Percentiles rank a stretch among this genome's conserved stretches.
Evolutionary conservation across 2,888 invertebrate species (phyloP).

Genomic region (Mimumesa dahlbomi): DNA sequence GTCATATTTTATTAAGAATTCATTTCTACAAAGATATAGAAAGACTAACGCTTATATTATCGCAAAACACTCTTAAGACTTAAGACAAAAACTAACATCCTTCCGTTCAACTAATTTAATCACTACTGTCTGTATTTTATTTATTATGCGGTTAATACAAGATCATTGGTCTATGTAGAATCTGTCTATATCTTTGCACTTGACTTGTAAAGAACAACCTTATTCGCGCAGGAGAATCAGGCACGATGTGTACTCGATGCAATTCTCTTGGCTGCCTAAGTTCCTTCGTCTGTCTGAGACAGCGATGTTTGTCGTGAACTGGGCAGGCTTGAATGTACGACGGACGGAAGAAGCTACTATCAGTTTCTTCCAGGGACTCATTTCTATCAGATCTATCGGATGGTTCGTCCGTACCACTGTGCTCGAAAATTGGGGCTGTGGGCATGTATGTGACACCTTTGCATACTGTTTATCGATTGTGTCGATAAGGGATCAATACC

Average conservation of each 20-base stretch:
- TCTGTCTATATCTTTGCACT: constrained; percentile 61
- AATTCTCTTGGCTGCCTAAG: constrained; percentile 69
- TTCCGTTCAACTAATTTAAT: constrained; percentile 1
- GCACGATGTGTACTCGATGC: constrained; percentile 40
- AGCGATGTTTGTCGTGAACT: constrained; percentile 74
- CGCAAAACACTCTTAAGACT: too few species aligned
- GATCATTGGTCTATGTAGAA: background rate
- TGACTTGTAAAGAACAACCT: constrained; percentile 52
- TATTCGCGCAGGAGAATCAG: constrained; percentile 33
- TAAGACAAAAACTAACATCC: background rate
- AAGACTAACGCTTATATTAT: constrained; percentile 14
- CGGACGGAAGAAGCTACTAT: constrained; percentile 60
- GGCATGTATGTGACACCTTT: constrained; percentile 58
- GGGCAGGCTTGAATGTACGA: constrained; percentile 72
- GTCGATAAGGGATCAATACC: constrained; percentile 11
- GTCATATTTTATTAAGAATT: constrained; percentile 40
- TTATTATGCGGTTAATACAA: background rate
- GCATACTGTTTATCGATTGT: constrained; percentile 24
- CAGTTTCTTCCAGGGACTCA: constrained; percentile 63
- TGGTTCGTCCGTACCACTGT: constrained; percentile 67
- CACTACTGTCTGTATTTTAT: background rate
- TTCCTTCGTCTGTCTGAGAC: constrained; percentile 75
- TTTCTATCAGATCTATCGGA: constrained; percentile 58
- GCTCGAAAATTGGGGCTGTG: constrained; percentile 69
- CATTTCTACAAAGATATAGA: constrained; percentile 62